Evolutionary conservation across 2,113 vertebrate species (phyloP).

Genomic region (Egretta garzetta): DNA sequence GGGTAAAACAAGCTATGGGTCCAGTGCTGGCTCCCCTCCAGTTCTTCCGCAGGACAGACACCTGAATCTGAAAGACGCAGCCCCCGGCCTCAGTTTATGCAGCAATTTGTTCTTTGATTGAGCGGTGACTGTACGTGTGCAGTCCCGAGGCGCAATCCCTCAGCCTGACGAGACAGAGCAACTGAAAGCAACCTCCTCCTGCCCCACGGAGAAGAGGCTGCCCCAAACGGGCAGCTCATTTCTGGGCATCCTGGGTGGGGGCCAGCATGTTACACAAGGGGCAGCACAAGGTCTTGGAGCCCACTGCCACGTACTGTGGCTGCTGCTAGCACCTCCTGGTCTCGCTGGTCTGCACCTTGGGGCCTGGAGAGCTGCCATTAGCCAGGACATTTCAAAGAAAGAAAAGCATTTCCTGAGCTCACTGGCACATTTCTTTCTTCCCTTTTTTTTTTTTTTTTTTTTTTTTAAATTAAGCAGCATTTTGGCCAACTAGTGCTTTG

Average conservation of each 20-base stretch:
- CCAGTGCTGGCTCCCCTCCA: neutral
- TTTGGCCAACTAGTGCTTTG: neutral
- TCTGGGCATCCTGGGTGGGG: neutral
- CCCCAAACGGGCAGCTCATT: neutral
- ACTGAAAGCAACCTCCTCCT: neutral
- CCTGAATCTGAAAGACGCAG: neutral
- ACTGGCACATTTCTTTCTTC: neutral
- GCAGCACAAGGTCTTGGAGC: neutral
- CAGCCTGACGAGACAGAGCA: neutral
- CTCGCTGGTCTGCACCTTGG: neutral
- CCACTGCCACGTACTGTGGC: neutral
- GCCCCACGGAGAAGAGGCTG: too few relatives aligned
- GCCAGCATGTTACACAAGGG: rapidly evolving
- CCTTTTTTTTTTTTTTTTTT: too few relatives aligned
- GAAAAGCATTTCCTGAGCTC: neutral
- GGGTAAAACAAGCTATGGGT: neutral
- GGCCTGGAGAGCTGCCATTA: neutral
- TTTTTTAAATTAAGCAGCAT: neutral
- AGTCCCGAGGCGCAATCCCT: neutral
- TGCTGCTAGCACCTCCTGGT: neutral
- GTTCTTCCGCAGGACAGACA: neutral
- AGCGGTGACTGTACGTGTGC: neutral
- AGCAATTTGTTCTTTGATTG: neutral
- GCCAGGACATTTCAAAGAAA: neutral
- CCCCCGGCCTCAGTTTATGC: neutral